Conservation (phyloP, 2,797 vertebrate species). For the Myripristis jacobus region DNA sequence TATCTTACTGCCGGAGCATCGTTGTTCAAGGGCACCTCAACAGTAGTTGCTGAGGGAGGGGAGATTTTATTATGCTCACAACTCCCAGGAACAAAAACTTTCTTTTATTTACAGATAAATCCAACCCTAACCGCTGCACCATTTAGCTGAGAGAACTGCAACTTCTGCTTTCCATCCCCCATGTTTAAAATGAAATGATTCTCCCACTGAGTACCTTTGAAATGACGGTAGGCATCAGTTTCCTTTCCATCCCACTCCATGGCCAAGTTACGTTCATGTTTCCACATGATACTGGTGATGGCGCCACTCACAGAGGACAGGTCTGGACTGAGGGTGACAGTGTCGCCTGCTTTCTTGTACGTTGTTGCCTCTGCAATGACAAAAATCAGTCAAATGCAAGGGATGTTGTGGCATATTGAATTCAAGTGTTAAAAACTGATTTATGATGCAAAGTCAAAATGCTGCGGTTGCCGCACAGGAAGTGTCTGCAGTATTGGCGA, state of each 20-base stretch:
- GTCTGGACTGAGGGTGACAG: constrained; percentile 21
- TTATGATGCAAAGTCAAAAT: too few species aligned
- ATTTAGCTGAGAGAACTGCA: not conserved
- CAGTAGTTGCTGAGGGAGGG: too few species aligned
- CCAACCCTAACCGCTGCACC: fast-evolving
- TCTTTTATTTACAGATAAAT: not conserved
- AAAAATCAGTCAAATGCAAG: not conserved
- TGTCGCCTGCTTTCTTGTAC: constrained; percentile 26
- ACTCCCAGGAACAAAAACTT: not conserved
- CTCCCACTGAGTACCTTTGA: constrained; percentile 30
- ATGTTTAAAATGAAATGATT: too few species aligned
- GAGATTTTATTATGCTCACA: too few species aligned
- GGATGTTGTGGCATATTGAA: too few species aligned
- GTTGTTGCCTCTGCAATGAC: fast-evolving
- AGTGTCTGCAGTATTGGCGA: too few species aligned
- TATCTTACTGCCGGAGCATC: too few species aligned
- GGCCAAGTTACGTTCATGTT: fast-evolving
- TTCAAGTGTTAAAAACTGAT: too few species aligned
- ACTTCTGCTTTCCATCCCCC: too few species aligned
- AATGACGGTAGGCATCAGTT: fast-evolving
- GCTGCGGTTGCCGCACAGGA: too few species aligned
- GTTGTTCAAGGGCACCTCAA: too few species aligned
- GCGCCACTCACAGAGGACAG: fast-evolving
- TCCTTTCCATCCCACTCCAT: fast-evolving
- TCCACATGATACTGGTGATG: constrained; percentile 32